Base-by-base conservation (phyloP, 2,888 invertebrate species). In the Cosmia trapezina region DNA sequence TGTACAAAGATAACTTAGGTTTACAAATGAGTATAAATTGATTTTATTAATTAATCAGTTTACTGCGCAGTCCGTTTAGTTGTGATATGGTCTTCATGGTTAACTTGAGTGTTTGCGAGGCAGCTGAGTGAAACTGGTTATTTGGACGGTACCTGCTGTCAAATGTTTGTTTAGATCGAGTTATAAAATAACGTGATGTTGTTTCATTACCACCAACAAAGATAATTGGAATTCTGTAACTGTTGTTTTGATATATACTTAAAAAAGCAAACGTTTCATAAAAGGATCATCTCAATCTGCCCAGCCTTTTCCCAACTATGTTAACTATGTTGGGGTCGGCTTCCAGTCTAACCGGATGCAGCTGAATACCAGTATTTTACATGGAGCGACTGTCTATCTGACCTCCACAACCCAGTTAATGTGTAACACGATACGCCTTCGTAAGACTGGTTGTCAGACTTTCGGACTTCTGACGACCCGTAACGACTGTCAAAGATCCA, bases 11-110 rank as follows among this genome's bases (percentile, higher is more conserved):
- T 79, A 73, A 47, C 51, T 22, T 41, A 69, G 53, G 60, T 79
- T 57, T 64, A 54, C 57, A 64, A 65, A 37, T 57, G n/a, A 49
- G 14, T 53, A 28, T 65, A 62, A 47, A 79, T 73, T 73, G 22
- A 65, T 57, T 73, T 56, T n/a, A 43, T 57, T 41, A 47, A 57
- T 64, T 54, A 19, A 51, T 51, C 6, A 51, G 28, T 63, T 62
- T 37, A 49, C 19, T 43, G 54, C 43, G 53, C 37, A 70, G 14
- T 56, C 33, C 3, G 33, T 19, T 63, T 33, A 14, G 12, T 60
- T 61, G 9, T 53, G 45, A 19, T 68, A 45, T 33, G 19, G 9
- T 47, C 37, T 47, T 5, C 37, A 45, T 28, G 22, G 37, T 33
- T 62, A n/a, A 14, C n/a, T 37, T 47, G 47, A n/a, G 33, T 17